Evolutionary conservation across 2,113 vertebrate genomes (phyloP), one percentile per base, ranked within the genome.

Genomic region (Xyliphius kryptos): DNA sequence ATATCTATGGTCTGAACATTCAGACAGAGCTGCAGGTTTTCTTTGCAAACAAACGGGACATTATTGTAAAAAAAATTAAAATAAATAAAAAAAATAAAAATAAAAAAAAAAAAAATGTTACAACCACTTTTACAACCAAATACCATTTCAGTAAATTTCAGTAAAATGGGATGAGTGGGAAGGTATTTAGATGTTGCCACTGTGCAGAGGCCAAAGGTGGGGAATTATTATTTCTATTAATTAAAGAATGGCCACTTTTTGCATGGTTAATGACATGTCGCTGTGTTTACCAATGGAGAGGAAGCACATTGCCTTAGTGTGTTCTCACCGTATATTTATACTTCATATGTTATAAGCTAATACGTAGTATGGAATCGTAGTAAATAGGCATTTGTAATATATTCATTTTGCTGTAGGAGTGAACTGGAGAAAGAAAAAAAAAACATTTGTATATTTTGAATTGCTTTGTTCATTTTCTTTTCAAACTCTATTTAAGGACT

Each of bases 331-430:
- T 74, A 81, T 88, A 87, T 87, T 87, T 85, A 86, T 83, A 76
- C 73, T 79, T 79, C 80, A 77, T 32, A 32, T 32, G 26, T 32
- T 32, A 86, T 86, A 87, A 88, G 83, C 82, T 87, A 81, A 81
- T 78, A 74, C 78, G 77, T 86, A 77, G 80, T 85, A 79, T 78
- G 84, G 80, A 77, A 77, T 77, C 78, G 80, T 81, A 67, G 76
- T 80, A 66, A 83, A 78, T 71, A 22, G 68, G 77, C 70, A 72
- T 73, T 66, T 65, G 71, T 69, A 64, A 69, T 53, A 66, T 73
- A 60, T 52, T 38, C 61, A 64, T 51, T 68, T 40, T 65, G 56
- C 52, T 58, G 44, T n/a, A 43, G 36, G 37, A 63, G 22, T 50
- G 38, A 65, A 68, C 54, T 67, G 56, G 56, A 67, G 49, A 19